Evolutionary conservation across 1,140 invertebrate species (phyloP).

Genomic region (Nymphalis io): DNA sequence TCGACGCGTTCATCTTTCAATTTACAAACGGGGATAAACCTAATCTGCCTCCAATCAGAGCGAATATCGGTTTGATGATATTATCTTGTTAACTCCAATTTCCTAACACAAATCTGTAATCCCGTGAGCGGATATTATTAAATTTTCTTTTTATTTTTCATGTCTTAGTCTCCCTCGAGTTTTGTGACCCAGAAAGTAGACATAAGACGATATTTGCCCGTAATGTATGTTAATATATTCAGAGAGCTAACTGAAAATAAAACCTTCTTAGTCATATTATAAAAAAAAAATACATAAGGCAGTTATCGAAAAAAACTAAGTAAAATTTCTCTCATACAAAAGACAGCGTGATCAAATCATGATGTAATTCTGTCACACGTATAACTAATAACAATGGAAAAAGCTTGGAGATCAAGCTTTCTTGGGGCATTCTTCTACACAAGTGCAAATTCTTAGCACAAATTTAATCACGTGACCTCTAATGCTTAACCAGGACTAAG

Average conservation of each 20-base stretch:
- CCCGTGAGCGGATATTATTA: constrained; percentile 3
- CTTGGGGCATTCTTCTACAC: too few species aligned
- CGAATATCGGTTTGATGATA: constrained; percentile 26
- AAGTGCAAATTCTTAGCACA: too few species aligned
- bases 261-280: too few species aligned
- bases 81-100: constrained; percentile 20
- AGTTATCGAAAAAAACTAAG: too few species aligned
- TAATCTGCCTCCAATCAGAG: constrained; percentile 23
- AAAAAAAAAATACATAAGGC: too few species aligned
- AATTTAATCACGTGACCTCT: too few species aligned
- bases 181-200: neutral
- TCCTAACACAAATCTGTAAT: constrained; percentile 12
- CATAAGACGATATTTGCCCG: neutral
- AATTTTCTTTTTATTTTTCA: constrained; percentile 8
- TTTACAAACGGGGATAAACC: constrained; percentile 16
- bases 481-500: too few species aligned
- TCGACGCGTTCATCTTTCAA: constrained; percentile 20
- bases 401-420: too few species aligned
- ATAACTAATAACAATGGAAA: too few species aligned
- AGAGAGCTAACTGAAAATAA: neutral
- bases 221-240: neutral
- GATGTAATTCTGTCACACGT: too few species aligned
- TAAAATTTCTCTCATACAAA: too few species aligned
- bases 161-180: neutral
- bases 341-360: too few species aligned